These are phyloP conservation scores for Sclerurus mexicanus DNA, from an alignment of 2,113 vertebrate genomes.

Conservation along the genomic window DNA sequence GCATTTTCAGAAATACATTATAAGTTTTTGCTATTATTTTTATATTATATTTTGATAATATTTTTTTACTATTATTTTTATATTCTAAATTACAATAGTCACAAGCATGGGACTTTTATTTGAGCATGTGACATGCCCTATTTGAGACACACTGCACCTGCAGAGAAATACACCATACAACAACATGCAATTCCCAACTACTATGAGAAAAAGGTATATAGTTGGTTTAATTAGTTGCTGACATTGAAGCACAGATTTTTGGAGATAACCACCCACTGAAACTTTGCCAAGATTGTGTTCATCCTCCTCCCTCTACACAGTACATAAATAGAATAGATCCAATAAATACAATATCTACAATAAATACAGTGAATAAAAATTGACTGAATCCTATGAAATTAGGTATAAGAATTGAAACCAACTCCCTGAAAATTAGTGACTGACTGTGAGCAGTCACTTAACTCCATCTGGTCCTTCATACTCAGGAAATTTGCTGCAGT, in stretches of 20 bases:
- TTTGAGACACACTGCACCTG: neutral
- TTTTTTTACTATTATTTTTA: neutral
- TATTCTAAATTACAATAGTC: neutral
- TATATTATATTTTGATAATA: neutral
- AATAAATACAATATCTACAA: neutral
- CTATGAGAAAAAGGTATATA: neutral
- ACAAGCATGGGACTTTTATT: neutral
- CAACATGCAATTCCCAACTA: neutral
- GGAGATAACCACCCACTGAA: neutral
- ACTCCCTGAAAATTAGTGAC: neutral
- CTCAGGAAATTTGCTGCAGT: neutral
- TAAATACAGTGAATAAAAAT: neutral
- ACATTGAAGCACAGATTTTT: neutral
- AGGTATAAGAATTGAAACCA: neutral
- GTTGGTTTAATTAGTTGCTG: neutral
- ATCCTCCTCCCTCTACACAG: neutral
- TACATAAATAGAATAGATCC: neutral
- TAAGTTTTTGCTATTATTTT: neutral
- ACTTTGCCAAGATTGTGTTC: neutral
- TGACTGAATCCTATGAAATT: neutral
- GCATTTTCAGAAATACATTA: neutral
- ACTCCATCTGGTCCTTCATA: neutral
- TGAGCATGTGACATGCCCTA: neutral
- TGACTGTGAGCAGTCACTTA: neutral
- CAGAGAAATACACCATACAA: neutral